A percentile compares a stretch with the other conserved stretches of the same genome.
phyloP scores from a whole-genome alignment of 2,888 invertebrate genomes.

The Spodoptera picta region DNA sequence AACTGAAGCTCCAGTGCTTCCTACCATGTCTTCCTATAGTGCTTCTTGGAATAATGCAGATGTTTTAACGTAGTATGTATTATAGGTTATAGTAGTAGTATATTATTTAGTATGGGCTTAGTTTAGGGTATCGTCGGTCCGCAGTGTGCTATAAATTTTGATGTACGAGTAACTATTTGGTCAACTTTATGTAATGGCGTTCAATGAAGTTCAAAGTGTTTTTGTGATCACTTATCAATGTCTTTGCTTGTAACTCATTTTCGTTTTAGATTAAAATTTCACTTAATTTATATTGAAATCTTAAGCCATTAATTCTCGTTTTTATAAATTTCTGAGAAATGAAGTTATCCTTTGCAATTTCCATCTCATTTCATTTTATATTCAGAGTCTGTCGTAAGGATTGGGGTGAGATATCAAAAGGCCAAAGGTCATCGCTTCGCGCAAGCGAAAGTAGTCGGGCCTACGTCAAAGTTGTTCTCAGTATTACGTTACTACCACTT shows the following conservation, averaged over 20 bases:
- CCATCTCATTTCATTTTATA: constrained; percentile 2
- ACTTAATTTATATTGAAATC: too few relatives aligned
- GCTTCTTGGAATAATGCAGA: constrained; percentile 21
- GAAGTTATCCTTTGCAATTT: neutral
- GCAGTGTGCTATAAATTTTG: constrained; percentile 30
- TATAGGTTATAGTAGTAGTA: constrained; percentile 12
- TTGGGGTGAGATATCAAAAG: constrained; percentile 29
- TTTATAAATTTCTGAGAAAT: neutral
- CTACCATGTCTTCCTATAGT: constrained; percentile 53
- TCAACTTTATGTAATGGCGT: neutral
- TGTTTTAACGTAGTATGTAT: constrained; percentile 40
- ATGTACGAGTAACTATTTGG: neutral
- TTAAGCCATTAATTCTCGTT: too few relatives aligned
- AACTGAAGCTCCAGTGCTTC: constrained; percentile 40
- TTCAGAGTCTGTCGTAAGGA: constrained; percentile 8
- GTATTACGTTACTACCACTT: neutral
- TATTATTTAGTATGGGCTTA: constrained; percentile 8
- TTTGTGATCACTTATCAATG: neutral
- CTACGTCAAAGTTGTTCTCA: constrained; percentile 27
- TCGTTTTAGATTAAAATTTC: too few relatives aligned
- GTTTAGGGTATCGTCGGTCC: constrained; percentile 25
- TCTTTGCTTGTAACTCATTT: too few relatives aligned
- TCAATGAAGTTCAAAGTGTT: too few relatives aligned
- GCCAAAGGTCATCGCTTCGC: constrained; percentile 34
- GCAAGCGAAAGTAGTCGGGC: constrained; percentile 36